Percentiles rank a stretch among this genome's conserved stretches.
These are phyloP conservation scores for Metaphire vulgaris DNA, from an alignment of 1,140 invertebrate species.

Conservation along the genomic window DNA sequence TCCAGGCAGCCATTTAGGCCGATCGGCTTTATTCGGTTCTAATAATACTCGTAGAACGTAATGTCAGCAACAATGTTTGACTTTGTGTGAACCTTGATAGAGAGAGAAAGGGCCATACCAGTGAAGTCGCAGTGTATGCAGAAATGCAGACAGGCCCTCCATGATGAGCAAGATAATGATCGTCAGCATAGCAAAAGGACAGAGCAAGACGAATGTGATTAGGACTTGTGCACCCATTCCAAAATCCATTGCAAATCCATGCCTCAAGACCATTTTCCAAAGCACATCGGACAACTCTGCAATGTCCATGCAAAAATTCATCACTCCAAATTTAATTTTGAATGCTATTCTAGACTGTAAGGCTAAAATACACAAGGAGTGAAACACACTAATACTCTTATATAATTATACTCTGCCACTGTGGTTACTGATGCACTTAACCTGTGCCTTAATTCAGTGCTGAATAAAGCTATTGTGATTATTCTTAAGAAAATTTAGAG, in stretches of 20 bases:
- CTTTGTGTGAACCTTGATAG: neutral
- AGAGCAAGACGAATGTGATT: slow-evolving; percentile 58
- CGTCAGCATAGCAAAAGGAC: slow-evolving; percentile 75
- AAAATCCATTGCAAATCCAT: slow-evolving; percentile 62
- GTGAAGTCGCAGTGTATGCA: slow-evolving; percentile 94
- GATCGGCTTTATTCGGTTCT: neutral
- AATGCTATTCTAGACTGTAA: too few species aligned
- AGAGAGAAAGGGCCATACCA: slow-evolving; percentile 63
- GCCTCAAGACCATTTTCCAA: slow-evolving; percentile 87
- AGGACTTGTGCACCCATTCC: slow-evolving; percentile 31
- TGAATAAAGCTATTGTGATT: too few species aligned
- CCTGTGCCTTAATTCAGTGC: too few species aligned
- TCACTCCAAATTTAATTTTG: too few species aligned
- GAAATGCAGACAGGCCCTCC: slow-evolving; percentile 95
- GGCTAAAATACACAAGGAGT: too few species aligned
- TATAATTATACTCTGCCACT: too few species aligned
- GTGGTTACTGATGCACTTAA: too few species aligned
- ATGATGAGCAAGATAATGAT: slow-evolving; percentile 82
- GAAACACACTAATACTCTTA: too few species aligned
- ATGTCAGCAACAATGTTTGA: neutral
- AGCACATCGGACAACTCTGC: slow-evolving; percentile 92
- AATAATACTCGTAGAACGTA: neutral
- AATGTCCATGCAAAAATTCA: slow-evolving; percentile 33
- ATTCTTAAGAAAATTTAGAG: too few species aligned
- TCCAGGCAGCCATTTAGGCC: neutral